Evolutionary conservation across 2,888 invertebrate species (phyloP), one percentile per base, ranked within the genome.

Genomic region (Melanotus villosus): DNA sequence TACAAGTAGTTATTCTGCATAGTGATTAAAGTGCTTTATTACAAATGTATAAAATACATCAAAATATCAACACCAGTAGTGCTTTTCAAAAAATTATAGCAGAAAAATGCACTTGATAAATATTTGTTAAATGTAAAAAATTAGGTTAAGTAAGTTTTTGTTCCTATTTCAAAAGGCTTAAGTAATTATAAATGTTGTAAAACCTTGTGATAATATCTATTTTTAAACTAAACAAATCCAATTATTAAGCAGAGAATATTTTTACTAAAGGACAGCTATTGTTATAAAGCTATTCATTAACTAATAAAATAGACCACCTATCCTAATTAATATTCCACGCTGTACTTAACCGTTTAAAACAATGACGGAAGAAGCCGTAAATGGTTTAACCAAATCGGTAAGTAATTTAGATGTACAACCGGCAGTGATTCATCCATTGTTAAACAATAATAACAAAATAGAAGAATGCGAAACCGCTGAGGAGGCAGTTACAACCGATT

Each of bases 401-500:
- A 69, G 21, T 10, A 45, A 54, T 30, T 21, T 74, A 26, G 65
- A 71, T 32, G 58, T 72, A 14, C 60, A 72, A 30, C 45, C 71
- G 36, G 65, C 66, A n/a, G 64, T 60, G 5, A 32, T 56, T 14
- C 72, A 74, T 54, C 73, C 74, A 7, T 52, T 76, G 21, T 38
- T 73, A 63, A 74, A 69, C 21, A 75, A 76, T 56, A 77, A 76
- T 52, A 77, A 76, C 50, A 66, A 72, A 43, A 63, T 74, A 54
- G 73, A 74, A 59, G 77, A 78, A 58, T 80, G 77, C 73, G 82
- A 82, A 60, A 73, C 78, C 43, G 80, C 79, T 1, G 81, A 81
- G 72, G 82, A 82, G 67, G 78, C 78, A 32, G 75, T 78, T 18
- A 83, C 82, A 4, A 80, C 83, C 26, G 83, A 84, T 76, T 83